Base-by-base conservation (phyloP, 2,113 vertebrate species). In the Daboia siamensis region DNA sequence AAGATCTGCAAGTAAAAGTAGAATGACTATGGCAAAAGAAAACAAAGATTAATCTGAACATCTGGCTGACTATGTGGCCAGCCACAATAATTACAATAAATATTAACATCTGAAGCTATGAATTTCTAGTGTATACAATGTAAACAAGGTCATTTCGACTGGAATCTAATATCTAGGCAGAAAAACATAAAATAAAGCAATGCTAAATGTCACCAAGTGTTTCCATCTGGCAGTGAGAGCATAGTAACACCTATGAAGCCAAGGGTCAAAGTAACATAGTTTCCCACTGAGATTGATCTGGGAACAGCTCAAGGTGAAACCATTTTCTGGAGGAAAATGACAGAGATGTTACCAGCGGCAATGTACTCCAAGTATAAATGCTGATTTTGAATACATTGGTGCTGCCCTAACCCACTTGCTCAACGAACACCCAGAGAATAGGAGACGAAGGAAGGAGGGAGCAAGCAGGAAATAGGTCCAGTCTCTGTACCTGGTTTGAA, bases 221-320 rank as follows among this genome's bases (percentile, higher is more conserved):
- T 87, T 33, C 91, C n/a, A n/a, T 93, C 91, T 2, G 93, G 13
- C 17, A 23, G 29, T 87, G 44, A 0, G 0, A 3, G 51, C 52
- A 80, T 9, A 0, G 0, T 0, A 33, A 90, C 69, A 93, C 64
- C 59, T 93, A 17, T 88, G 56, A 24, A 74, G 90, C 84, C 86
- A 59, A 87, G 57, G 86, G 54, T 1, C 23, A 80, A 64, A 59
- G 87, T 17, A 64, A 85, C 8, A 92, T 1, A 15, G 90, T 61
- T 57, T 92, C 80, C 88, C n/a, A 26, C 56, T 10, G 5, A 88
- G 17, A 46, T 92, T 74, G 21, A 29, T 39, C 86, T 87, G 91
- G 48, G 85, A 93, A 92, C 29, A 55, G 57, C 92, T 48, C 52
- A 91, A 52, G 29, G 56, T 55, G 94, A 94, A 86, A 93, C 61